Evolutionary conservation across 2,888 invertebrate species (phyloP).

Genomic region (Steinernema hermaphroditum): DNA sequence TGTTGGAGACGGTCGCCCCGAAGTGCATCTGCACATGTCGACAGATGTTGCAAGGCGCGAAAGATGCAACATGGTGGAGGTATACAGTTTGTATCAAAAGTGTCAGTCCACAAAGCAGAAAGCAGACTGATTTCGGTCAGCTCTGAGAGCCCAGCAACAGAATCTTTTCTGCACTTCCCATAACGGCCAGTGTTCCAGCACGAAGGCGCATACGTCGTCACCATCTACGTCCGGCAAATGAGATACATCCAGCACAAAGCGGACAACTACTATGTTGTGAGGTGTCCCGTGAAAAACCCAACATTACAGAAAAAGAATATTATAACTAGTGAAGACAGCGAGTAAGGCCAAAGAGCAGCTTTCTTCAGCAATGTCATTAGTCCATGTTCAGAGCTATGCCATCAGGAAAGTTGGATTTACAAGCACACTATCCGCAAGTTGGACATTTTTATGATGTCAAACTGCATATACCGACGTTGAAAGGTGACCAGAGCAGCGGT

Average conservation of each 20-base stretch:
- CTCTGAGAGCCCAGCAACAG: no score
- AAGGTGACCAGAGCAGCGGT: neutral
- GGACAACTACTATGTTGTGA: constrained; percentile 12
- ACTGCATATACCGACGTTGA: neutral
- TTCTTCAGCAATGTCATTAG: no score
- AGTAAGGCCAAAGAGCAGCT: neutral
- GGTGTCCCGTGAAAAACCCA: neutral
- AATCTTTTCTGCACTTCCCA: no score
- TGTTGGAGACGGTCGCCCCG: constrained; percentile 7
- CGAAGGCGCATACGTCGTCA: neutral
- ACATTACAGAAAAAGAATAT: neutral
- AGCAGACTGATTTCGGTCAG: no score
- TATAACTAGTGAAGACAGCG: neutral
- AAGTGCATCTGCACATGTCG: constrained; percentile 24
- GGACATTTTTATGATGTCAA: constrained; percentile 1
- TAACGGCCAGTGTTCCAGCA: neutral
- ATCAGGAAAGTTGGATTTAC: neutral
- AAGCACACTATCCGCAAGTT: neutral
- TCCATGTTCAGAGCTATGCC: neutral
- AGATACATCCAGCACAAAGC: neutral
- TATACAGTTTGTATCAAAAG: no score
- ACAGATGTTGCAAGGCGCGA: constrained; percentile 15
- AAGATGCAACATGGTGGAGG: constrained; percentile 19
- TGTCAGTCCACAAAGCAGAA: no score
- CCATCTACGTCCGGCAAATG: constrained; percentile 7